Conservation (phyloP, 2,888 invertebrate genomes). For the Netelia inedita region DNA sequence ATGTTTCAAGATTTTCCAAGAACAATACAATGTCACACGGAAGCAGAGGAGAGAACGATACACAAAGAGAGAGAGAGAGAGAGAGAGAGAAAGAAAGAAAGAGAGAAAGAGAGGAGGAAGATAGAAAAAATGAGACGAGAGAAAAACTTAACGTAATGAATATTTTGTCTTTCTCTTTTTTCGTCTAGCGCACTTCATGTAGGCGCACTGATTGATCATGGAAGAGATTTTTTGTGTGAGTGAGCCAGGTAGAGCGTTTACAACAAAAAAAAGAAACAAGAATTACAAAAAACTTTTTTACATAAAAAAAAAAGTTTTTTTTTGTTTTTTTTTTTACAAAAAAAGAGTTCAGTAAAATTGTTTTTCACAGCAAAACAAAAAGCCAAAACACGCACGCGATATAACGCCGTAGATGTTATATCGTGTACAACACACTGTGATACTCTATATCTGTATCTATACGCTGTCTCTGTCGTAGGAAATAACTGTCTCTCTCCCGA, state of each 20-base stretch:
- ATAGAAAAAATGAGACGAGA: constrained; percentile 24
- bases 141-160: constrained; percentile 78
- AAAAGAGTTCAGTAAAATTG: constrained; percentile 37
- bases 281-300: constrained; percentile 39
- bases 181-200: constrained; percentile 84
- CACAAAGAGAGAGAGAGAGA: constrained; percentile 14
- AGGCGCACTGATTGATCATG: constrained; percentile 83
- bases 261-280: constrained; percentile 50
- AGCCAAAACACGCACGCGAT: constrained; percentile 59
- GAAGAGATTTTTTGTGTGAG: constrained; percentile 84
- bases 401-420: constrained; percentile 54
- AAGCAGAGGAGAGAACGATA: constrained; percentile 12
- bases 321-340: not conserved
- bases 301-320: constrained; percentile 34
- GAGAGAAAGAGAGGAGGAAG: not conserved
- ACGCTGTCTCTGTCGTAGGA: constrained; percentile 73
- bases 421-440: constrained; percentile 45
- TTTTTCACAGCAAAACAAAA: constrained; percentile 47
- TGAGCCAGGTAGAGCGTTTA: constrained; percentile 83
- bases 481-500: constrained; percentile 66
- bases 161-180: constrained; percentile 83
- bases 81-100: constrained; percentile 8
- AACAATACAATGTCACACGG: constrained; percentile 19
- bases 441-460: constrained; percentile 35
- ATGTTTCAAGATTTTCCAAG: constrained; percentile 4